Conservation (phyloP, 2,113 vertebrate genomes). For the Tachysurus vachellii region DNA sequence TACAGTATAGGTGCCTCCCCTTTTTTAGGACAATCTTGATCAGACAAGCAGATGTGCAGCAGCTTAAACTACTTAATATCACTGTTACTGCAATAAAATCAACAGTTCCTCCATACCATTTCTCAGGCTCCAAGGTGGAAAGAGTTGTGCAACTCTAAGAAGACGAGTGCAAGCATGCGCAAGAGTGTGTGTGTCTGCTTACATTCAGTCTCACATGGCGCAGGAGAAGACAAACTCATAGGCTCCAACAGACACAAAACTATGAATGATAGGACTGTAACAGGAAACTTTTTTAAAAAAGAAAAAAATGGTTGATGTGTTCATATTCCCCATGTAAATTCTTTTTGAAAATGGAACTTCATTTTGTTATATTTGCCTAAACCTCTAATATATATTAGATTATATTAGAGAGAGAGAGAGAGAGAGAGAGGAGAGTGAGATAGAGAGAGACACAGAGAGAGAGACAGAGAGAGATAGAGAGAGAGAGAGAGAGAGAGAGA, state of each 20-base stretch:
- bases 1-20: constrained; percentile 50
- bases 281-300: neutral
- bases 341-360: neutral
- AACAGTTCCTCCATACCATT: constrained; percentile 64
- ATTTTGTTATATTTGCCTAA: neutral
- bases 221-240: constrained; percentile 10
- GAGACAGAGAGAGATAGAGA: no score
- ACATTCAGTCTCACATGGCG: constrained; percentile 35
- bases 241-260: constrained; percentile 1
- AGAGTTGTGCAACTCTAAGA: constrained; percentile 66
- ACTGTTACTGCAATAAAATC: constrained; percentile 67
- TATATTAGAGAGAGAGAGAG: no score
- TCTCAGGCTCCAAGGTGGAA: constrained; percentile 70
- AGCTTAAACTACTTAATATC: constrained; percentile 68
- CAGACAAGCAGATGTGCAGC: constrained; percentile 72
- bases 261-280: neutral
- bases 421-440: no score
- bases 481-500: no score
- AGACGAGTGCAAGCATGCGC: constrained; percentile 48
- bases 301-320: neutral
- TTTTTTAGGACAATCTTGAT: constrained; percentile 62
- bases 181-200: constrained; percentile 57
- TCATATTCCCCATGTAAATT: neutral
- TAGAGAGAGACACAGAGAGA: no score
- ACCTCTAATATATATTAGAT: no score